Evolutionary conservation across 2,888 invertebrate genomes (phyloP).

Genomic region (Synanthedon vespiformis): DNA sequence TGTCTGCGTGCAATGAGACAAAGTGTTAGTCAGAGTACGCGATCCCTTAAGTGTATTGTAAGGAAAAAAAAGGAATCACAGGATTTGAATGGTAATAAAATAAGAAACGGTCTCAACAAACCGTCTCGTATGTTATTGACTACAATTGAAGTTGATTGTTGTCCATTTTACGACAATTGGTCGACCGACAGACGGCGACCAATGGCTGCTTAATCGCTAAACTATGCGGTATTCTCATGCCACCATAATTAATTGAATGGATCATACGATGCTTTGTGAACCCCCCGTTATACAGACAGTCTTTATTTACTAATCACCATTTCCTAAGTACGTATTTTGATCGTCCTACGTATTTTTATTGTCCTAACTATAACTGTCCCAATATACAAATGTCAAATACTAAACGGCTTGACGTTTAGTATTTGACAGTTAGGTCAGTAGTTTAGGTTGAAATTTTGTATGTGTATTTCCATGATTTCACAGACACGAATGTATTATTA

Average conservation of each 20-base stretch:
- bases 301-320: not conserved
- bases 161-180: constrained; percentile 61
- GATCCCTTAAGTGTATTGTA: too few relatives aligned
- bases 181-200: constrained; percentile 10
- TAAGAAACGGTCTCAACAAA: constrained; percentile 17
- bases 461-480: too few relatives aligned
- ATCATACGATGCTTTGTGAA: constrained; percentile 29
- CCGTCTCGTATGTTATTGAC: constrained; percentile 51
- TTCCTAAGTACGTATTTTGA: not conserved
- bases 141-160: constrained; percentile 62
- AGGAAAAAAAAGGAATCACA: constrained; percentile 1
- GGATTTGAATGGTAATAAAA: constrained; percentile 20
- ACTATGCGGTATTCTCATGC: constrained; percentile 54
- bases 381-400: too few relatives aligned
- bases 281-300: constrained; percentile 14
- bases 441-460: too few relatives aligned
- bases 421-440: too few relatives aligned
- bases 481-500: too few relatives aligned
- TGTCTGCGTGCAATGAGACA: too few relatives aligned
- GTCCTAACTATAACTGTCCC: too few relatives aligned
- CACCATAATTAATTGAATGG: constrained; percentile 47
- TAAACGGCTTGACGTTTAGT: too few relatives aligned
- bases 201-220: constrained; percentile 24
- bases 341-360: too few relatives aligned
- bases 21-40: too few relatives aligned